These are phyloP conservation scores for Brachyalestes nurse DNA, from an alignment of 2,797 vertebrate genomes.

Conservation along the genomic window DNA sequence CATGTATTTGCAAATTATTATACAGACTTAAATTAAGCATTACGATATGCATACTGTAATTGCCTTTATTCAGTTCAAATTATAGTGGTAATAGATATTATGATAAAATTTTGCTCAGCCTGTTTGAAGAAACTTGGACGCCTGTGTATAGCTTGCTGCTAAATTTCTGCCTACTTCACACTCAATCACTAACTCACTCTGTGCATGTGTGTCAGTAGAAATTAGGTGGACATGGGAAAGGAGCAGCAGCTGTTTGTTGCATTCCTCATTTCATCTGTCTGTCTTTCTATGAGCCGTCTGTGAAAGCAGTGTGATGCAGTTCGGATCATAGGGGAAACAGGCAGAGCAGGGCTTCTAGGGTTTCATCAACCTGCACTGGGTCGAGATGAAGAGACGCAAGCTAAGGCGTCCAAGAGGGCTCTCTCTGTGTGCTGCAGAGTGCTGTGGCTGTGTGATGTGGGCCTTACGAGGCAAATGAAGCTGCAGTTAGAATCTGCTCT, in stretches of 20 bases:
- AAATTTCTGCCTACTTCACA: conserved; percentile 4
- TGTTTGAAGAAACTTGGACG: conserved; percentile 52
- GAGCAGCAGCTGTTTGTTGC: conserved; percentile 52
- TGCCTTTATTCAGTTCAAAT: not conserved
- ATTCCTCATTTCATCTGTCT: conserved; percentile 15
- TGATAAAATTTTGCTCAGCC: conserved; percentile 27
- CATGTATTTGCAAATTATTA: no score
- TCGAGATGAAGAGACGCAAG: not conserved
- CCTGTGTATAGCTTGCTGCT: not conserved
- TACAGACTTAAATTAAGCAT: no score
- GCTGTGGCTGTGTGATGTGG: not conserved
- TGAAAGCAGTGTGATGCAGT: conserved; percentile 7
- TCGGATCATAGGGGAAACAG: not conserved
- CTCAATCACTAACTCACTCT: conserved; percentile 3
- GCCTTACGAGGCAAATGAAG: not conserved
- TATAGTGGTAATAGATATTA: not conserved
- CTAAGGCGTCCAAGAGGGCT: not conserved
- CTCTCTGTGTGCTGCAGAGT: not conserved
- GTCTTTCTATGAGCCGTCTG: conserved; percentile 44
- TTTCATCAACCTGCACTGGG: conserved; percentile 14
- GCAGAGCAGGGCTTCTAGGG: conserved; percentile 12
- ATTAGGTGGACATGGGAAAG: conserved; percentile 59
- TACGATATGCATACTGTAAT: no score
- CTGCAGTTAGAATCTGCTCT: not conserved
- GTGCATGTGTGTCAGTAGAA: conserved; percentile 48